Evolutionary conservation across 2,113 vertebrate genomes (phyloP).

Genomic region (Calonectris borealis): DNA sequence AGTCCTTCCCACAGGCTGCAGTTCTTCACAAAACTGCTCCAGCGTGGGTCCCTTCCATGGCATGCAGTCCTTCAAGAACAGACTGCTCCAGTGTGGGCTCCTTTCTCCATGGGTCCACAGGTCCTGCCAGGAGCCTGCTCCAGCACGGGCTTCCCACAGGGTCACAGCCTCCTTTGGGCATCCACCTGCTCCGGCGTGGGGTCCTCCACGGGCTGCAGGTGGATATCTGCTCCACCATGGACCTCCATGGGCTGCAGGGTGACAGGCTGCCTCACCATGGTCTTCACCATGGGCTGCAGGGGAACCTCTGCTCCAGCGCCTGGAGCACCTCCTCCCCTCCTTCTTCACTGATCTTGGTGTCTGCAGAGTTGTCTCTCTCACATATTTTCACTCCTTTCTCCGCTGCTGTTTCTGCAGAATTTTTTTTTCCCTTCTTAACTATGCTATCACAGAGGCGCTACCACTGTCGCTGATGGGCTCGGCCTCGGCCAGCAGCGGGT

Average conservation of each 20-base stretch:
- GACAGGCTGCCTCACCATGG: not conserved
- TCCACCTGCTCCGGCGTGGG: not conserved
- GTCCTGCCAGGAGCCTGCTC: not conserved
- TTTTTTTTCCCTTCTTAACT: not conserved
- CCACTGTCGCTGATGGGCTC: fast-evolving
- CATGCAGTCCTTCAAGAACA: not conserved
- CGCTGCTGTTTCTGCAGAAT: too few species aligned
- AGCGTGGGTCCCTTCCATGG: fast-evolving
- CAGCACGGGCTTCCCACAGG: too few species aligned
- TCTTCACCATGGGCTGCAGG: not conserved
- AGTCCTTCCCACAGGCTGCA: not conserved
- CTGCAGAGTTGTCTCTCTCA: not conserved
- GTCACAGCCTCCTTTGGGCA: not conserved
- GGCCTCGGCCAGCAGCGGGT: not conserved
- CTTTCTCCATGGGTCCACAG: too few species aligned
- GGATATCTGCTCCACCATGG: not conserved
- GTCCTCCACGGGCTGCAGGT: not conserved
- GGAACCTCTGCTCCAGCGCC: fast-evolving
- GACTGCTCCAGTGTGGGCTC: not conserved
- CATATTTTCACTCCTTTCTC: not conserved
- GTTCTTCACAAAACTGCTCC: not conserved
- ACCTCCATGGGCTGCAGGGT: not conserved
- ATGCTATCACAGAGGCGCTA: not conserved
- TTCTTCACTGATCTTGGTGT: not conserved
- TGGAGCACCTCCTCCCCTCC: not conserved